Base-by-base conservation (phyloP, 1,140 invertebrate genomes). In the Atopsyche davidsoni region DNA sequence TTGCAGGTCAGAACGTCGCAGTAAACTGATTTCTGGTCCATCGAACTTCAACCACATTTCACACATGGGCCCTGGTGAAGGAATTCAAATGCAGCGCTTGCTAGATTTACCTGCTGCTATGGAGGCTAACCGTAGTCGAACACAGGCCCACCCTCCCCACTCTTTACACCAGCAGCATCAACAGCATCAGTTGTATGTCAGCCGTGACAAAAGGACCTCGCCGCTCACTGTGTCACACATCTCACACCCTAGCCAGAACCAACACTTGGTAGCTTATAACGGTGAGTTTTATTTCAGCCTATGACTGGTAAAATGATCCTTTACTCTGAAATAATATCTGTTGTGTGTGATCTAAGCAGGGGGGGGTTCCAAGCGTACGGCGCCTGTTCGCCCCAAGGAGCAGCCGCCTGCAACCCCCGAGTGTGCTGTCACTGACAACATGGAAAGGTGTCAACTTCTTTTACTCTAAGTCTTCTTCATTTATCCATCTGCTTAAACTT, bases 1-100 rank as follows among this genome's bases (percentile, higher is more conserved):
- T 54, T 53, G 4, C 59, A 83, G 86, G 64, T 84, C 83, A 28
- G 92, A 96, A 69, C 79, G 93, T 53, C 80, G 91, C 55, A 95
- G 92, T 6, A 88, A 92, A 66, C 79, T 98, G 69, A 99, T 99
- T 65, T 98, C 94, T 14, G 92, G 89, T 11, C 96, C 96, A 11
- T 95, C 91, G 10, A 97, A 99, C 75, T 99, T 99, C 72, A 94
- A 95, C 62, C 96, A 99, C 73, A 89, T 99, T 52, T 92, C 89
- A 60, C 96, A 99, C 69, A 96, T 98, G 91, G 96, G 96, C 36
- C 96, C 96, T 47, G 94, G 93, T 7, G 89, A 92, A 70, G 90
- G 91, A 22, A 94, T 93, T 65, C 87, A 94, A 70, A 87, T 94
- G 63, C 92, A 98, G 70, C 79, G 91, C 46, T 79, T 97, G 36